Base-by-base conservation (phyloP, 92 coral and sea anemone species). In the Actinostola sp. region DNA sequence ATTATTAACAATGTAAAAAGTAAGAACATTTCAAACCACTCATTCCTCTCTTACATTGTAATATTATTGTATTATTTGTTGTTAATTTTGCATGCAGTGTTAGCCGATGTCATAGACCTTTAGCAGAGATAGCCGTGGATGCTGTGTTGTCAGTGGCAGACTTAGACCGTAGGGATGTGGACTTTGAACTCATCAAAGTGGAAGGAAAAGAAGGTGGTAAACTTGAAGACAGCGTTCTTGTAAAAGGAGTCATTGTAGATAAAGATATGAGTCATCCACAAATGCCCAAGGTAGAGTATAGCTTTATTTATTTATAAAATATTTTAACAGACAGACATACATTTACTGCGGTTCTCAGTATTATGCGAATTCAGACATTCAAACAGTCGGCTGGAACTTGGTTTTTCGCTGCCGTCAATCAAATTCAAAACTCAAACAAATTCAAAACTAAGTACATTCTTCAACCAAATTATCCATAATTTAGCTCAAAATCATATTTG, bases 211-310 rank as follows among this genome's bases (percentile, higher is more conserved):
- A 88, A 70, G 99, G 99, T 46, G 99, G 99, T 23, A 85, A 89
- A 42, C 91, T 95, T 8, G 99, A 95, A 21, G 99, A 91, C 54
- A 95, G 97, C 2, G 80, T 95, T 63, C 81, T 95, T 36, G 99
- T 95, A 1, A 95, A 95, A 71, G 99, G 99, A 48, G 99, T 95
- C 6, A 82, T 95, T 0, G 97, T 95, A 28, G 99, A 95, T 77
- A 95, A 95, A 63, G 99, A 95, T 66, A 92, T 95, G 92, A 95
- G 99, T 62, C 99, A 95, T 71, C 99, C 99, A 28, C 99, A 95
- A 64, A 95, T 95, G 99, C 99, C 99, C 15, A 95, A 95, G 99
- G 99, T 95, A 79, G 12, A n/a, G 9, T 38, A 26, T 36, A 38
- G 25, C 36, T 44, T 14, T 42, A 8, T 33, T 20, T 24, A 29